Conservation (phyloP, 1,140 invertebrate genomes). For the Octopus sinensis region DNA sequence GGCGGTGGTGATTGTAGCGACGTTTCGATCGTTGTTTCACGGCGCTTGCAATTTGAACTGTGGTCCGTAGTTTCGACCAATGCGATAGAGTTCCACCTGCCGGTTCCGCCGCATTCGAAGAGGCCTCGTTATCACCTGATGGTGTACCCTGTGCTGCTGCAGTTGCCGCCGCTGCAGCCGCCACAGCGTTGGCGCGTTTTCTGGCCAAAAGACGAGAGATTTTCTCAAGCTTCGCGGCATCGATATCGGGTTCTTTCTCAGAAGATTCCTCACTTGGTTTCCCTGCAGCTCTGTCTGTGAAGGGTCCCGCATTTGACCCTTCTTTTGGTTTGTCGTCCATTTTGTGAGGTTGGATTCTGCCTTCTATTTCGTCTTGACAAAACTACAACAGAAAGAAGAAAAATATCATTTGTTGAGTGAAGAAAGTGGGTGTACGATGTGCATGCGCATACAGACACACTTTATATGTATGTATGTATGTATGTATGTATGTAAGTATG, state of each 20-base stretch:
- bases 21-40: conserved; percentile 65
- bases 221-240: neutral
- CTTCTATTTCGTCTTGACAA: neutral
- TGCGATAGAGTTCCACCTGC: conserved; percentile 16
- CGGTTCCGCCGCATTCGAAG: neutral
- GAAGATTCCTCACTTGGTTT: too few species aligned
- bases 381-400: neutral
- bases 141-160: neutral
- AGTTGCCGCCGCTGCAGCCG: neutral
- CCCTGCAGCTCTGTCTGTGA: too few species aligned
- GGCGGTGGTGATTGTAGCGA: conserved; percentile 82
- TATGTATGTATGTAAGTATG: too few species aligned
- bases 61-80: conserved; percentile 90
- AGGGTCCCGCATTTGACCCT: too few species aligned
- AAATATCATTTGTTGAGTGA: neutral
- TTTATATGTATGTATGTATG: too few species aligned
- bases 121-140: neutral
- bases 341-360: neutral
- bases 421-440: too few species aligned
- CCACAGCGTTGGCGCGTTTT: neutral
- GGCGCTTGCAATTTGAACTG: conserved; percentile 85
- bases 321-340: neutral
- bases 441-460: too few species aligned
- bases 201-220: neutral
- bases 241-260: neutral